Conservation (phyloP, 2,797 vertebrate genomes). For the Neosalanx taihuensis region DNA sequence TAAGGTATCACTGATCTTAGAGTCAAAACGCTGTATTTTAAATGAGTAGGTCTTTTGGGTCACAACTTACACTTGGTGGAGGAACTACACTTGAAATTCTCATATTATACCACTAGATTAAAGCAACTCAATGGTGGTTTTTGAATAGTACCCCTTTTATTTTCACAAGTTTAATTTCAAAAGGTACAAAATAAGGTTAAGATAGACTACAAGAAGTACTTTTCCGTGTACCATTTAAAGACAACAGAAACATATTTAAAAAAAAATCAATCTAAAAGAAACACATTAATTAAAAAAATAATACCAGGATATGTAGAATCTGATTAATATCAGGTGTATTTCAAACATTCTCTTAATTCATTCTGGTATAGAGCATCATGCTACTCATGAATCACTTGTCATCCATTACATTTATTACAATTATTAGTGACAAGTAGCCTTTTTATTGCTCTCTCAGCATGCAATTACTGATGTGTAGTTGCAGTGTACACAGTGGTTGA, state of each 20-base stretch:
- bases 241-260: background rate
- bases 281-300: background rate
- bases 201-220: background rate
- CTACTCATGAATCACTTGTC: background rate
- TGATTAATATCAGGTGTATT: background rate
- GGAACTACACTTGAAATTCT: no score
- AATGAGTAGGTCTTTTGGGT: no score
- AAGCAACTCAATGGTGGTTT: no score
- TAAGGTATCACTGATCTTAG: no score
- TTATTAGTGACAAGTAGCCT: background rate
- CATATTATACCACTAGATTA: no score
- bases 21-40: no score
- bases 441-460: background rate
- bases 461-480: background rate
- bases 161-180: slow-evolving; percentile 43
- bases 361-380: background rate
- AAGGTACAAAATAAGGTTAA: slow-evolving; percentile 50
- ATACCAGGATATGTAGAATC: background rate
- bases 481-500: background rate
- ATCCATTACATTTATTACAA: background rate
- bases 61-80: no score
- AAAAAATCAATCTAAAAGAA: background rate
- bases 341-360: background rate
- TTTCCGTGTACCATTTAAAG: background rate
- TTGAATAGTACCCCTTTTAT: no score